Percentiles rank a stretch among this genome's conserved stretches.
Evolutionary conservation across 2,113 vertebrate genomes (phyloP).

Genomic region (Tonatia bakeri): DNA sequence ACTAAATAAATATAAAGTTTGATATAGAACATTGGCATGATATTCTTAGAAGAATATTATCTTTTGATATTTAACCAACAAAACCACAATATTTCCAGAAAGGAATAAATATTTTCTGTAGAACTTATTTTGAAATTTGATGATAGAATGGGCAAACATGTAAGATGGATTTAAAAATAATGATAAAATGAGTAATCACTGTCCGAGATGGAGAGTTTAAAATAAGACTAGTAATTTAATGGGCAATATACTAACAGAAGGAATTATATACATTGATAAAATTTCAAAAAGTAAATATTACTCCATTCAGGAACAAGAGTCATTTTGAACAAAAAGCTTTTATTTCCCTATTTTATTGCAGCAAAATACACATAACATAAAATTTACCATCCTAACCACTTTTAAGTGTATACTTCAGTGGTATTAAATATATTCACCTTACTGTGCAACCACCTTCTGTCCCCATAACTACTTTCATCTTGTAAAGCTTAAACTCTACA

Average conservation of each 20-base stretch:
- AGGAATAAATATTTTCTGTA: neutral
- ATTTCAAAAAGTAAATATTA: neutral
- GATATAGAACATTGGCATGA: neutral
- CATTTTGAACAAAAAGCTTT: neutral
- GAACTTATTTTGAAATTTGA: conserved; percentile 5
- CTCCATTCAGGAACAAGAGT: neutral
- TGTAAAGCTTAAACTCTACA: neutral
- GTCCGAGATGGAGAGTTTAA: neutral
- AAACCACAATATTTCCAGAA: neutral
- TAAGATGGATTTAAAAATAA: neutral
- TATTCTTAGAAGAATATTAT: neutral
- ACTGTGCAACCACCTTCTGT: neutral
- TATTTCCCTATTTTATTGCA: neutral
- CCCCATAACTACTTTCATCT: neutral
- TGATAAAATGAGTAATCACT: neutral
- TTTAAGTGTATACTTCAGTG: neutral
- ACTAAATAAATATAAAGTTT: neutral
- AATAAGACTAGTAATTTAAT: neutral
- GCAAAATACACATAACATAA: neutral
- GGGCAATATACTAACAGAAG: neutral
- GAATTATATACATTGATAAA: neutral
- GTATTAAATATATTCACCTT: neutral
- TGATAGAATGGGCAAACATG: neutral
- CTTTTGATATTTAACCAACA: neutral
- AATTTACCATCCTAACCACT: neutral